Evolutionary conservation across 2,113 vertebrate species (phyloP), one percentile per base, ranked within the genome.

Genomic region (Pygoscelis antarcticus): DNA sequence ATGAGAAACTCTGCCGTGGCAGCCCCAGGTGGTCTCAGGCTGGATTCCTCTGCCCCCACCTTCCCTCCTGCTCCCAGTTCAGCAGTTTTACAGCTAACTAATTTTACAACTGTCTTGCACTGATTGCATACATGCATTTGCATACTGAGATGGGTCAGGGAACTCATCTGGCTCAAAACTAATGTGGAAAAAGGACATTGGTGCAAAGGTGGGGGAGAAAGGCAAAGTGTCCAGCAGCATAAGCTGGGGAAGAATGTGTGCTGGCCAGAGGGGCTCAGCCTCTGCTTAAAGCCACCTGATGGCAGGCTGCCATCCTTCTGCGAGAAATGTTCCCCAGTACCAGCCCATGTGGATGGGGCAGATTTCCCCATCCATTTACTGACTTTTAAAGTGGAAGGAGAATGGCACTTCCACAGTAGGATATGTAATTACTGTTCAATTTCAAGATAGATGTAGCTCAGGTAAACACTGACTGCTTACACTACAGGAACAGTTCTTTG

Each of bases 1-100:
- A 12, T 5, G 1, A 68, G 77, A 44, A 76, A 29, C 49, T 52
- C 69, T 14, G 4, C 58, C 0, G 0, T 13, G 51, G 71, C 64
- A 82, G 91, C 38, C 47, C 32, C 18, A 12, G 1, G 20, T 30
- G 65, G 78, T 87, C n/a, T n/a, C 44, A 4, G 66, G 71, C 11
- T 11, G 3, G 30, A 68, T 71, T 78, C 61, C 47, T 70, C n/a
- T 83, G 44, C n/a, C 26, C 20, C 30, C 26, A 54, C 27, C 54
- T 88, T 47, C 75, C 25, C 46, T 36, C 27, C n/a, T 36, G 26
- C 4, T 89, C 52, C 66, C 83, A 8, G 52, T 47, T 89, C 52
- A 81, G 86, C 55, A 64, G 44, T 87, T 89, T 65, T 27, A 87
- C 87, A 89, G 89, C 38, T 93, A 84, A 75, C 47, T 82, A 79